A percentile compares a stretch with the other conserved stretches of the same genome.
Conservation (phyloP, 2,888 invertebrate genomes). For the Nezara viridula region DNA sequence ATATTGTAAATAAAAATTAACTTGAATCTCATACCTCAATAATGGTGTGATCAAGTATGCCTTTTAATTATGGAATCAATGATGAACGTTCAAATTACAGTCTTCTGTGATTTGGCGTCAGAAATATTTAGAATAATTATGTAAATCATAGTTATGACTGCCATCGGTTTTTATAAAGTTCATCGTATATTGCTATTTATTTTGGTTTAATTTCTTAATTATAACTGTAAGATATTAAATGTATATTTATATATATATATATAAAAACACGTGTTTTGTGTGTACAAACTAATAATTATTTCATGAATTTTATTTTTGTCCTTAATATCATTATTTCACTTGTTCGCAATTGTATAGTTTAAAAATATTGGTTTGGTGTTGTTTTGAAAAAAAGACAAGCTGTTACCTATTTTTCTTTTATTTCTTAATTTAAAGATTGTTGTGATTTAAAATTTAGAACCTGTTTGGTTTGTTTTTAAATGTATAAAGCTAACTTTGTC, state of each 20-base stretch:
- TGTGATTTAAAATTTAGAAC: conserved; percentile 51
- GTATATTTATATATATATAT: conserved; percentile 56
- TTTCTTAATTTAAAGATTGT: conserved; percentile 30
- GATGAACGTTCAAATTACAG: conserved; percentile 41
- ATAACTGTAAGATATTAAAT: conserved; percentile 58
- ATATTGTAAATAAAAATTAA: conserved; percentile 48
- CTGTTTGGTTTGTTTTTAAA: conserved; percentile 48
- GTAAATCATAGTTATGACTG: conserved; percentile 54
- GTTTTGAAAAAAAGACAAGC: conserved; percentile 45
- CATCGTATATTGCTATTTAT: conserved; percentile 53
- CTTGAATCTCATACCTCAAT: conserved; percentile 31
- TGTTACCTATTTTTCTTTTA: conserved; percentile 45
- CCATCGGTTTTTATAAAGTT: conserved; percentile 48
- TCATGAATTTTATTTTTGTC: conserved; percentile 54
- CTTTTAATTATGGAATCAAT: conserved; percentile 49
- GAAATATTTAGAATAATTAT: conserved; percentile 43
- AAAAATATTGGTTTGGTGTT: conserved; percentile 54
- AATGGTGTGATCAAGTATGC: conserved; percentile 33
- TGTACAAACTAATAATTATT: conserved; percentile 59
- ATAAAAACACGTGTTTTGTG: conserved; percentile 46
- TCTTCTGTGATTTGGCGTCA: conserved; percentile 46
- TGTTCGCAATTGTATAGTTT: conserved; percentile 42
- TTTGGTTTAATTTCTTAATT: conserved; percentile 51
- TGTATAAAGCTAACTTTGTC: conserved; percentile 49
- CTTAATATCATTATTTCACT: conserved; percentile 43